A percentile compares a stretch with the other conserved stretches of the same genome.
Conservation (phyloP, 1,140 invertebrate genomes). For the Drosophila pruinosa region DNA sequence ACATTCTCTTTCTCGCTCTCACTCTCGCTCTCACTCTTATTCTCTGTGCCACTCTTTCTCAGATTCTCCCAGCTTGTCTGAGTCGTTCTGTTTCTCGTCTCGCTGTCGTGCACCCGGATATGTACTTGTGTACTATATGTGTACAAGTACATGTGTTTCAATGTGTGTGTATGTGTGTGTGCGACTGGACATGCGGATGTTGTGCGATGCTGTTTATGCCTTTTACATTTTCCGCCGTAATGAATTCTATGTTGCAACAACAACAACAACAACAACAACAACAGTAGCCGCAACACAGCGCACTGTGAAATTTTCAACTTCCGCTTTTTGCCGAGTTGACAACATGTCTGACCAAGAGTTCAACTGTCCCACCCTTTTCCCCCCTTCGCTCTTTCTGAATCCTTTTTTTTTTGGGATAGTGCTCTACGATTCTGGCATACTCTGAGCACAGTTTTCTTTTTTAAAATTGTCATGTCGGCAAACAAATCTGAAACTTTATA, state of each 20-base stretch:
- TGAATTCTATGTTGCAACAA: conserved; percentile 65
- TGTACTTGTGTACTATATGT: background rate
- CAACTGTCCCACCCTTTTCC: background rate
- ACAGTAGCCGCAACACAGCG: conserved; percentile 21
- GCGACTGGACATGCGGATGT: conserved; percentile 69
- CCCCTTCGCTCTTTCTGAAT: background rate
- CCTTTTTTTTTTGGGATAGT: background rate
- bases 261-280: conserved; percentile 4
- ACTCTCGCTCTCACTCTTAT: background rate
- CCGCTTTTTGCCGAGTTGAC: conserved; percentile 78
- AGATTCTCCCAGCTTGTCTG: background rate
- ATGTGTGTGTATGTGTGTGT: conserved; percentile 11
- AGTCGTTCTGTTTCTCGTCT: conserved; percentile 26
- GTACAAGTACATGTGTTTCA: no score
- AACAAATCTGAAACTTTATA: conserved; percentile 7
- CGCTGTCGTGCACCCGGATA: conserved; percentile 56
- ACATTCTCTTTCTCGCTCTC: background rate
- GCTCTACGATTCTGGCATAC: background rate
- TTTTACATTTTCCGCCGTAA: conserved; percentile 79
- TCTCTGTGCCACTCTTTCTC: background rate
- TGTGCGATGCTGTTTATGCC: conserved; percentile 79
- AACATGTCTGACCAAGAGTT: conserved; percentile 60
- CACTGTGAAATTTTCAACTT: conserved; percentile 77
- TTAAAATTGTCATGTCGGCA: background rate
- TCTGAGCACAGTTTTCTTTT: background rate